Percentiles rank a stretch among this genome's conserved stretches.
Conservation (phyloP, 2,113 vertebrate species). For the Spea multiplicata region DNA sequence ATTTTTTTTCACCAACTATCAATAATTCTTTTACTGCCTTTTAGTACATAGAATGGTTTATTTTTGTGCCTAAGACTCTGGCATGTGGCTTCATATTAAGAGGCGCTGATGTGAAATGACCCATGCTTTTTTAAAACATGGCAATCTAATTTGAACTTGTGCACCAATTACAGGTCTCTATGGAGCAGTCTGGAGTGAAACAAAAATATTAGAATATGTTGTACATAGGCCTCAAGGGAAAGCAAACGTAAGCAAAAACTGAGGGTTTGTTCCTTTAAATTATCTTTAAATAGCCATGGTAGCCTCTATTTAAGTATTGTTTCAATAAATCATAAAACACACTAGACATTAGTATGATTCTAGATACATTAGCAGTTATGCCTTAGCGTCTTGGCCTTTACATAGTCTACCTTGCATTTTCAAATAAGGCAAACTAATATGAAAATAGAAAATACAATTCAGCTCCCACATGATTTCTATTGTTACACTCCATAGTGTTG, state of each 20-base stretch:
- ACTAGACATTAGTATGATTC: slow-evolving; percentile 34
- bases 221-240: slow-evolving; percentile 72
- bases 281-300: slow-evolving; percentile 78
- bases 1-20: too few species aligned
- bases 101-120: slow-evolving; percentile 77
- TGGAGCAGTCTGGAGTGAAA: slow-evolving; percentile 75
- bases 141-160: slow-evolving; percentile 80
- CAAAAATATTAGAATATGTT: slow-evolving; percentile 74
- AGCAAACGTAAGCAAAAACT: slow-evolving; percentile 64
- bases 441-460: slow-evolving; percentile 43
- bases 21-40: too few species aligned
- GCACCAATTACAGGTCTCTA: slow-evolving; percentile 78
- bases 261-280: slow-evolving; percentile 76
- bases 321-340: slow-evolving; percentile 70
- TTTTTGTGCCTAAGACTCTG: slow-evolving; percentile 59
- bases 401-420: slow-evolving; percentile 46
- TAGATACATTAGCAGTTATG: slow-evolving; percentile 41
- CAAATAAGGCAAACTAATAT: slow-evolving; percentile 38
- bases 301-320: slow-evolving; percentile 72
- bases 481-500: slow-evolving; percentile 16
- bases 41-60: background rate
- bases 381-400: slow-evolving; percentile 41
- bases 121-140: slow-evolving; percentile 79
- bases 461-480: slow-evolving; percentile 37
- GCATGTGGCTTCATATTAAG: slow-evolving; percentile 69